phyloP scores from a whole-genome alignment of 2,888 invertebrate genomes.

The Hybos culiciformis region DNA sequence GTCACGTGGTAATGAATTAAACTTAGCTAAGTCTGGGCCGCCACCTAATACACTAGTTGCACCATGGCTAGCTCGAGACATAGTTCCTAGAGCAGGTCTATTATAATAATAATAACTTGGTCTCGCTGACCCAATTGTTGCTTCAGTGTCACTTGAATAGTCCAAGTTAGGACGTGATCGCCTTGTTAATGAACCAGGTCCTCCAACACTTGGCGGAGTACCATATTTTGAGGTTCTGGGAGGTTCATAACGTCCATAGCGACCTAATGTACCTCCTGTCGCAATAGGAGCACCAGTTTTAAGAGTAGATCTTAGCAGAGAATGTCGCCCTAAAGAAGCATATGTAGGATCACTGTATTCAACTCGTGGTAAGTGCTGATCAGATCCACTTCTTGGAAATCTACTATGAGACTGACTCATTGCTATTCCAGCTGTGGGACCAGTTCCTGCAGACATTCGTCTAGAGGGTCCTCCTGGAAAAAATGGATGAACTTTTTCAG shows the following conservation, averaged over 20 bases:
- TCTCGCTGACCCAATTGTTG: conserved; percentile 62
- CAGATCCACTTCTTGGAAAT: conserved; percentile 80
- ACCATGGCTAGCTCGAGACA: conserved; percentile 25
- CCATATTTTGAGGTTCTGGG: conserved; percentile 38
- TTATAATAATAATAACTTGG: conserved; percentile 65
- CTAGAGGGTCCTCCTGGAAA: conserved; percentile 49
- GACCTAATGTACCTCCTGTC: conserved; percentile 39
- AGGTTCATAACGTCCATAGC: conserved; percentile 49
- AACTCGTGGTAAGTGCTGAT: conserved; percentile 76
- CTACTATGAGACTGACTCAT: conserved; percentile 32
- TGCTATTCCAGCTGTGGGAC: conserved; percentile 23
- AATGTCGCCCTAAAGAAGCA: conserved; percentile 59
- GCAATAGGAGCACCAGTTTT: conserved; percentile 44
- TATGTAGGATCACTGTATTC: conserved; percentile 77
- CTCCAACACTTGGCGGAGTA: conserved; percentile 36
- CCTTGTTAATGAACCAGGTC: conserved; percentile 46
- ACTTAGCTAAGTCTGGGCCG: conserved; percentile 40
- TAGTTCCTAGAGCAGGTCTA: conserved; percentile 33
- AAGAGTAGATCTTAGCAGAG: conserved; percentile 65
- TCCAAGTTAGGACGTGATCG: conserved; percentile 66
- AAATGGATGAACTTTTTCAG: conserved; percentile 85
- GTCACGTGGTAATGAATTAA: conserved; percentile 59
- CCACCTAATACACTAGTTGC: conserved; percentile 28
- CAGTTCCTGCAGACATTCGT: conserved; percentile 53
- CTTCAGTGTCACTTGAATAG: conserved; percentile 92